phyloP scores from a whole-genome alignment of 2,113 vertebrate species.

The Erythrolamprus reginae region DNA sequence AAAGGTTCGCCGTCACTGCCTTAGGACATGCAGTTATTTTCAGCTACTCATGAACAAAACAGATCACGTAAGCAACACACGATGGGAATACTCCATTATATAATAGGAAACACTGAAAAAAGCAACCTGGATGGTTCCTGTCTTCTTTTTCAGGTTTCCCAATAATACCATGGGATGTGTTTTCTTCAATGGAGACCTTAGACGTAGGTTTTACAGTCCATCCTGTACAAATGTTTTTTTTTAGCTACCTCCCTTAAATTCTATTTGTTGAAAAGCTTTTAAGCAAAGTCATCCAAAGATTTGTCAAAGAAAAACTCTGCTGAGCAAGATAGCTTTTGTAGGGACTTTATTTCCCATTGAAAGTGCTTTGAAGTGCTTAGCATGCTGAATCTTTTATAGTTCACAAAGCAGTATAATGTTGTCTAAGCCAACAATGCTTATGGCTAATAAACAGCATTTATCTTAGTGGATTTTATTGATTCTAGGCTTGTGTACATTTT shows the following conservation, averaged over 20 bases:
- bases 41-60: neutral
- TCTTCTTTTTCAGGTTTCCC: neutral
- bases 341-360: neutral
- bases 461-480: neutral
- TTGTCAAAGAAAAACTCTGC: neutral
- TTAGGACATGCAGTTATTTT: neutral
- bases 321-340: neutral
- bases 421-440: neutral
- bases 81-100: neutral
- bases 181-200: neutral
- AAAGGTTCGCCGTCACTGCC: too few species aligned
- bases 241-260: neutral
- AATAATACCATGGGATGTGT: neutral
- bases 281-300: neutral
- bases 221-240: too few species aligned
- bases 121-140: too few species aligned
- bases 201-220: neutral
- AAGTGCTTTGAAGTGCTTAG: neutral
- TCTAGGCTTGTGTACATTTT: neutral
- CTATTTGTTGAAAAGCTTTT: neutral
- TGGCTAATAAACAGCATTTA: neutral
- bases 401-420: neutral
- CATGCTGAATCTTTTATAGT: neutral
- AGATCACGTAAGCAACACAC: neutral
- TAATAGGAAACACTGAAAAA: neutral